A percentile compares a stretch with the other conserved stretches of the same genome.
These are phyloP conservation scores for Caenorhabditis macrosperma DNA, from an alignment of 2,888 invertebrate genomes.

Conservation along the genomic window DNA sequence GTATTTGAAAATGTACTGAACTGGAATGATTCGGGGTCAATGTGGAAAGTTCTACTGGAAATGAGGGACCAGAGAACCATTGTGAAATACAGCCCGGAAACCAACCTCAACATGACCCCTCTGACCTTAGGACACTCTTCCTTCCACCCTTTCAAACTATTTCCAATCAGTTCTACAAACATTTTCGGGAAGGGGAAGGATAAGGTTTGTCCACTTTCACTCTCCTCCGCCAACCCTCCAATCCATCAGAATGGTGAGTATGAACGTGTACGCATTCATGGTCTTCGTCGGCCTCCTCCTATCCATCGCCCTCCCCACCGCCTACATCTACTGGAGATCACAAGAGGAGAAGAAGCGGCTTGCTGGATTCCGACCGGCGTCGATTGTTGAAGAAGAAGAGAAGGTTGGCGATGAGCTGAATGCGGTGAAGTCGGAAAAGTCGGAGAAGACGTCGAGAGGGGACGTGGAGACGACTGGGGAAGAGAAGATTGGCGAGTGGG, in stretches of 20 bases:
- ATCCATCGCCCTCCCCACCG: slow-evolving; percentile 29
- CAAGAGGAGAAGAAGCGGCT: slow-evolving; percentile 34
- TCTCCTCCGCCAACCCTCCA: background rate
- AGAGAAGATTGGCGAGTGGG: background rate
- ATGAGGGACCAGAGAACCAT: no score
- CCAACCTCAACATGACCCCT: background rate
- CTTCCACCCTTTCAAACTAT: no score
- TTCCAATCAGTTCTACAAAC: no score
- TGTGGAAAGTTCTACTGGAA: no score
- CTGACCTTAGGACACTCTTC: no score
- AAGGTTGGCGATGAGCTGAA: background rate
- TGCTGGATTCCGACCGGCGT: slow-evolving; percentile 28
- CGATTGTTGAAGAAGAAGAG: slow-evolving; percentile 14
- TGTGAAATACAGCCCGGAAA: no score
- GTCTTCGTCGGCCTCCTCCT: slow-evolving; percentile 26
- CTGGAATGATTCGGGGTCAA: no score
- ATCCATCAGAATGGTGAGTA: slow-evolving; percentile 21
- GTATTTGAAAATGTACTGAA: no score
- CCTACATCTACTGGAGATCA: slow-evolving; percentile 34
- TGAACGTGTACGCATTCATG: background rate
- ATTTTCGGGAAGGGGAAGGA: no score
- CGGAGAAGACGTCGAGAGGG: background rate
- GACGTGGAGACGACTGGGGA: background rate
- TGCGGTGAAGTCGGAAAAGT: slow-evolving; percentile 11
- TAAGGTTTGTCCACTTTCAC: no score